phyloP scores from a whole-genome alignment of 2,888 invertebrate genomes.

The Gasteruption jaculator region DNA sequence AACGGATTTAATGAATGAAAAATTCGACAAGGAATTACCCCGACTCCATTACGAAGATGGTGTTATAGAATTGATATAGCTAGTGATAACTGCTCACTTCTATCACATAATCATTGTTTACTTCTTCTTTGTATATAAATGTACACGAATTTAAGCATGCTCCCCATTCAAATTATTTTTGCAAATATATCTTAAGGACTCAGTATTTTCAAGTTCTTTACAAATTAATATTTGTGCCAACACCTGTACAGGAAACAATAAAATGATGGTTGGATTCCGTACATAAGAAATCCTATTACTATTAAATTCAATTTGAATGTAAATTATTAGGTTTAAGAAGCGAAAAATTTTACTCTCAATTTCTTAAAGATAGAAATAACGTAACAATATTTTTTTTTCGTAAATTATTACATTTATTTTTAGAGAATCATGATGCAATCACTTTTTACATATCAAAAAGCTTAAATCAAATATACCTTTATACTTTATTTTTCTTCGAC shows the following conservation, averaged over 20 bases:
- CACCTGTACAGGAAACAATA: too few relatives aligned
- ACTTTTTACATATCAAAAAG: constrained; percentile 9
- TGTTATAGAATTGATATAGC: too few relatives aligned
- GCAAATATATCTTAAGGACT: too few relatives aligned
- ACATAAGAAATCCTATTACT: too few relatives aligned
- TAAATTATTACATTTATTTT: constrained; percentile 2
- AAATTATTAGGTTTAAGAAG: too few relatives aligned
- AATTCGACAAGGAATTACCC: constrained; percentile 30
- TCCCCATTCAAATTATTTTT: too few relatives aligned
- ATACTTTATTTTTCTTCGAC: constrained; percentile 57
- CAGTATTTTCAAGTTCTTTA: too few relatives aligned
- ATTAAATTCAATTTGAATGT: constrained; percentile 3
- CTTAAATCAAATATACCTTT: constrained; percentile 24
- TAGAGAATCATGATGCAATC: constrained; percentile 11
- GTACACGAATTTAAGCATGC: too few relatives aligned
- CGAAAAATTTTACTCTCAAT: not conserved
- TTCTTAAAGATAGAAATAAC: not conserved
- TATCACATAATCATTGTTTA: constrained; percentile 2
- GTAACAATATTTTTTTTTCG: not conserved
- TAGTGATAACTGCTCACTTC: too few relatives aligned
- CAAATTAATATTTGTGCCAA: too few relatives aligned
- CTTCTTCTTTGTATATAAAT: not conserved
- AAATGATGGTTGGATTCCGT: too few relatives aligned
- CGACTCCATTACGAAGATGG: constrained; percentile 28
- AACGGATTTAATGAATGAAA: constrained; percentile 15